Conservation (phyloP, 2,113 vertebrate species). For the Rutilus rutilus region DNA sequence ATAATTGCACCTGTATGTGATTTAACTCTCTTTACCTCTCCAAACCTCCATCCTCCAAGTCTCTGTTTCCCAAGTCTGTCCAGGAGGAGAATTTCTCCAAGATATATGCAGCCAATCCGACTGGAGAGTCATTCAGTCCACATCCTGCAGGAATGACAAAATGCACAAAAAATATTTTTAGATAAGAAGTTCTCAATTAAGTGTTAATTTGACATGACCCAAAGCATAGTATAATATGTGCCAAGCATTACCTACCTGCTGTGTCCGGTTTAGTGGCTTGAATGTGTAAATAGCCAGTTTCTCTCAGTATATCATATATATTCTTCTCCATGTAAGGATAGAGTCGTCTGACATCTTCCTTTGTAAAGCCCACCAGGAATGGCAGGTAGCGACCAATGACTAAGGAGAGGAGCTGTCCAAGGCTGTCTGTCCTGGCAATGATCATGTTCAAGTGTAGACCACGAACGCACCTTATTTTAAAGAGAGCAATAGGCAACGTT, state of each 20-base stretch:
- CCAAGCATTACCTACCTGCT: slow-evolving; percentile 79
- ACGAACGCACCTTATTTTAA: slow-evolving; percentile 77
- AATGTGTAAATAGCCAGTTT: slow-evolving; percentile 85
- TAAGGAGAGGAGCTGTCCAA: slow-evolving; percentile 65
- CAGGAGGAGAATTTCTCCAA: slow-evolving; percentile 89
- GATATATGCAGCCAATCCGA: slow-evolving; percentile 86
- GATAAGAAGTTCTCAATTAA: neutral
- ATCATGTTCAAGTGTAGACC: slow-evolving; percentile 84
- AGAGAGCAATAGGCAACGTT: neutral
- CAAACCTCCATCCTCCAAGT: slow-evolving; percentile 80
- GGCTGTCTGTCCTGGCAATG: fast-evolving
- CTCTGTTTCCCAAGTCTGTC: slow-evolving; percentile 75
- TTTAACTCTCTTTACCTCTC: slow-evolving; percentile 74
- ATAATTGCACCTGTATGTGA: neutral
- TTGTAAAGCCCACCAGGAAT: slow-evolving; percentile 82
- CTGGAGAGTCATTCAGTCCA: slow-evolving; percentile 84
- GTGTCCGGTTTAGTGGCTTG: slow-evolving; percentile 90
- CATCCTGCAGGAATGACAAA: slow-evolving; percentile 73
- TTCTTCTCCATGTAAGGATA: slow-evolving; percentile 85
- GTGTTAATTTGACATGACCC: neutral
- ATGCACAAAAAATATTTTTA: neutral
- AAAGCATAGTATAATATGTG: neutral
- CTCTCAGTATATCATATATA: slow-evolving; percentile 71
- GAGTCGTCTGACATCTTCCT: slow-evolving; percentile 76
- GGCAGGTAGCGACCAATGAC: slow-evolving; percentile 83